Percentiles rank a stretch among this genome's conserved stretches.
Evolutionary conservation across 2,888 invertebrate species (phyloP).

Genomic region (Caenorhabditis drosophilae): DNA sequence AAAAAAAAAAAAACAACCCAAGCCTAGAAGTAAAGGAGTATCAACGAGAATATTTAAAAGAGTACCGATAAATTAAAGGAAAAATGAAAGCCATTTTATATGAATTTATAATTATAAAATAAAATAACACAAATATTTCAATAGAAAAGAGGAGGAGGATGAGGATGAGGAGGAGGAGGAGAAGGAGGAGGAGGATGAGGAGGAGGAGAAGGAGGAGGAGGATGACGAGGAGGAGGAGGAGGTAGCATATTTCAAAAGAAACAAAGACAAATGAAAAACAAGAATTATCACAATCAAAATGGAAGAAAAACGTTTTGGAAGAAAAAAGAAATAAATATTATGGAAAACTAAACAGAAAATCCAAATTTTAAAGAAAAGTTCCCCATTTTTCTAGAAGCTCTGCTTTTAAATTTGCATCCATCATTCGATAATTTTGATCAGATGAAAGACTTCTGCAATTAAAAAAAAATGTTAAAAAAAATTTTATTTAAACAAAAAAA

Average conservation of each 20-base stretch:
- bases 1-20: neutral
- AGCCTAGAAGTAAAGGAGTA: slow-evolving; percentile 2
- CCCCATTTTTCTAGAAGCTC: slow-evolving; percentile 53
- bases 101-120: no score
- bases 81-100: neutral
- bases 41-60: neutral
- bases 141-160: no score
- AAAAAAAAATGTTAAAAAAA: no score
- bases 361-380: slow-evolving; percentile 27
- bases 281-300: no score
- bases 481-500: no score
- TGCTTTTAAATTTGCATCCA: slow-evolving; percentile 42
- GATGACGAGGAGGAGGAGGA: no score
- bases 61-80: neutral
- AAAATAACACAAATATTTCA: no score
- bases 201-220: no score
- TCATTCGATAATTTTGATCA: slow-evolving; percentile 35
- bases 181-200: no score
- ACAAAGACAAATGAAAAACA: no score
- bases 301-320: neutral
- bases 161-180: no score
- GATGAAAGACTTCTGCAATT: slow-evolving; percentile 27
- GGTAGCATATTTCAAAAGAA: no score
- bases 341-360: slow-evolving; percentile 2
- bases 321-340: neutral